Evolutionary conservation across 2,797 vertebrate species (phyloP).

Genomic region (Enteromius anoplus): DNA sequence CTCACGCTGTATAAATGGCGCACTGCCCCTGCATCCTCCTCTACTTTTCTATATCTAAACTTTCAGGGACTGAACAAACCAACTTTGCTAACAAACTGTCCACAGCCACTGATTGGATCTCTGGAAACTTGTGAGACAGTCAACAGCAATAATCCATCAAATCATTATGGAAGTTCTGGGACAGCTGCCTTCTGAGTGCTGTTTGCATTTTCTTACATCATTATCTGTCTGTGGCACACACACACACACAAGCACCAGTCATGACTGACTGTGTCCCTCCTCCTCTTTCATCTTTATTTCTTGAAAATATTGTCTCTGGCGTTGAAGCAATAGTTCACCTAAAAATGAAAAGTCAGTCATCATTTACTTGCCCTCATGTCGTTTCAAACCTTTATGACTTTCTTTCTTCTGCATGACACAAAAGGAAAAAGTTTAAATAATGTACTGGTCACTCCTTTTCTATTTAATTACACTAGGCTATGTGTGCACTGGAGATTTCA

Average conservation of each 20-base stretch:
- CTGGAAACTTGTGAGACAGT: constrained; percentile 24
- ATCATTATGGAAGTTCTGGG: constrained; percentile 47
- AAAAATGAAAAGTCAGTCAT: constrained; percentile 3
- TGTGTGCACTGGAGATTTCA: background rate
- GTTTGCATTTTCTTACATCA: constrained; percentile 57
- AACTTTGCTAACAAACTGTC: constrained; percentile 26
- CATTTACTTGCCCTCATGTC: background rate
- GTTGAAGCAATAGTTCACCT: background rate
- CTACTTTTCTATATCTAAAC: constrained; percentile 12
- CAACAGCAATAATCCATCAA: constrained; percentile 58
- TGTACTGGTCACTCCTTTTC: background rate
- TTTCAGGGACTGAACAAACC: constrained; percentile 34
- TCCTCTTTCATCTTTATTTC: constrained; percentile 49
- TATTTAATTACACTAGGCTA: background rate
- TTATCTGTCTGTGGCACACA: constrained; percentile 28
- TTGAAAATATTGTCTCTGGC: constrained; percentile 45
- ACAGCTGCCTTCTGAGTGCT: constrained; percentile 37
- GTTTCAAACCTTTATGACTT: background rate
- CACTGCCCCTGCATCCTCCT: constrained; percentile 5
- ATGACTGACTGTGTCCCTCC: constrained; percentile 19
- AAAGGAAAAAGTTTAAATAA: background rate
- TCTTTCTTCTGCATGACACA: background rate
- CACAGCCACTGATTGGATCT: constrained; percentile 48
- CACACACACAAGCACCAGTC: constrained; percentile 11
- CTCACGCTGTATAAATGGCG: background rate